Evolutionary conservation across 2,888 invertebrate genomes (phyloP), one percentile per base, ranked within the genome.

Genomic region (Phania funesta): DNA sequence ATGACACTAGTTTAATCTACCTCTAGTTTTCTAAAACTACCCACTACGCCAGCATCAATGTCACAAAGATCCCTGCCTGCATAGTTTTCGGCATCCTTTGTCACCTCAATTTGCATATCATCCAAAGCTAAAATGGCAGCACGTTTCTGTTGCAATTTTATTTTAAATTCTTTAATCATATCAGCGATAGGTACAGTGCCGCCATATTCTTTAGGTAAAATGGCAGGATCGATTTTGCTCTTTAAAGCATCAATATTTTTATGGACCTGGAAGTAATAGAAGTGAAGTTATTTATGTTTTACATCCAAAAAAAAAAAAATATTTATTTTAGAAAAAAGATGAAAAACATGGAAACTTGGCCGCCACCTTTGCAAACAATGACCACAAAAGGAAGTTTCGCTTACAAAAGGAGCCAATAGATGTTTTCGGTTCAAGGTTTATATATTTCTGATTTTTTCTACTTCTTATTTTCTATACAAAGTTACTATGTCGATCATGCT

Each of bases 181-280:
- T 96, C 95, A 29, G 92, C 92, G 65, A 96, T 91, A 18, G 97
- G 95, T 20, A 96, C 93, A 20, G 94, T 94, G n/a, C 97, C 97
- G 8, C 97, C 97, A 87, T 97, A 97, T 90, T 97, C 97, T 89
- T 95, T 94, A 0, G 97, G 97, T 83, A 97, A 90, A 86, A 97
- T 95, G 79, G 94, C 93, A 24, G 94, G 93, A 88, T 96, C 94
- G 7, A 97, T 92, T 85, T 94, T 93, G 48, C 94, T 92, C 84
- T 93, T 93, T 38, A 97, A 91, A n/a, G 95, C 95, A 7, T 95
- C 94, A 24, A 95, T 89, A 29, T 93, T 93, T 87, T 95, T 94
- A 89, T 96, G 95, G 80, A 96, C 93, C 95, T 95, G 91, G 29
- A 90, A 91, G 2, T 11, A 38, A 38, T 13, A 38, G 35, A 38